A percentile compares a stretch with the other conserved stretches of the same genome.
Evolutionary conservation across 2,113 vertebrate species (phyloP).

Genomic region (Rhabdornis inornatus): DNA sequence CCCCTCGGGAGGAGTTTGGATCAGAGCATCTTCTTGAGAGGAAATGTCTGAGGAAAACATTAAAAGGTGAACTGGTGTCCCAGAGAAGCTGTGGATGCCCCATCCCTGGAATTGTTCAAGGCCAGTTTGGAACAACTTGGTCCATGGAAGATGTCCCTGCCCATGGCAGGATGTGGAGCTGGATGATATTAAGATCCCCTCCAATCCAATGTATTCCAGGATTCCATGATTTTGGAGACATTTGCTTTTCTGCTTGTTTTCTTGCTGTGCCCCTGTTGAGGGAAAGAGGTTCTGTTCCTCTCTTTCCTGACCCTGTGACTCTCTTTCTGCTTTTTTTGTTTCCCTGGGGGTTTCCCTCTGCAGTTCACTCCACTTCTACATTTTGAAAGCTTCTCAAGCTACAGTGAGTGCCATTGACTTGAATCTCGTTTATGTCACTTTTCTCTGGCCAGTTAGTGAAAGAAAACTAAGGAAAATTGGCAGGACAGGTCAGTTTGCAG

Average conservation of each 20-base stretch:
- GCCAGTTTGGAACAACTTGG: neutral
- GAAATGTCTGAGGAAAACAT: rapidly evolving
- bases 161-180: neutral
- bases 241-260: neutral
- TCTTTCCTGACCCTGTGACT: neutral
- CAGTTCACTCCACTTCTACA: neutral
- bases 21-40: neutral
- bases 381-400: neutral
- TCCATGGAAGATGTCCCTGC: neutral
- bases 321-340: neutral
- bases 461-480: neutral
- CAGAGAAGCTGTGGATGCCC: neutral
- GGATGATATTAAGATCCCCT: neutral
- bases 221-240: neutral
- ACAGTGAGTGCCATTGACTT: neutral
- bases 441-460: neutral
- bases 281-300: neutral
- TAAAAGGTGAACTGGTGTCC: neutral
- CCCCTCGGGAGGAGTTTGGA: neutral
- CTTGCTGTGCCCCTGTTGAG: neutral
- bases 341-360: neutral
- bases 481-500: neutral
- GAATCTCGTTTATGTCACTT: neutral
- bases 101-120: neutral
- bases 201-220: neutral